Percentiles rank a stretch among this genome's conserved stretches.
Conservation (phyloP, 2,888 invertebrate species). For the Resseliella maxima region DNA sequence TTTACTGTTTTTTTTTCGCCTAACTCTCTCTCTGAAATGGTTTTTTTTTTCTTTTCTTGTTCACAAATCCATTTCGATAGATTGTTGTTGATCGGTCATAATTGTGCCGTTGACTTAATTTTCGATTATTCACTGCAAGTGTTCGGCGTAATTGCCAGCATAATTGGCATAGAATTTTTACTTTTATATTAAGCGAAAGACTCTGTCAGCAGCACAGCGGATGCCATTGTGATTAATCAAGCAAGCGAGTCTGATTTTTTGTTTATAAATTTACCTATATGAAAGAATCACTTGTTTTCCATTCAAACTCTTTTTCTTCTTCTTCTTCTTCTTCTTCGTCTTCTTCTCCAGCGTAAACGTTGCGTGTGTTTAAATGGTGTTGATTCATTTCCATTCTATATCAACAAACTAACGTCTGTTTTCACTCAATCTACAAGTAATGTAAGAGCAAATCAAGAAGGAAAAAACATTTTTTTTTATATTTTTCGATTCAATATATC, state of each 20-base stretch:
- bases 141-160: no score
- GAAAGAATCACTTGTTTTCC: background rate
- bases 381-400: background rate
- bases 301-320: background rate
- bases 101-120: background rate
- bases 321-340: background rate
- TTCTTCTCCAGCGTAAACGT: background rate
- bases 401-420: background rate
- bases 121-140: background rate
- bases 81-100: background rate
- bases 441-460: background rate
- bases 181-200: background rate
- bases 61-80: background rate
- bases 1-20: background rate
- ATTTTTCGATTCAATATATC: constrained; percentile 47
- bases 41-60: background rate
- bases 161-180: constrained; percentile 21
- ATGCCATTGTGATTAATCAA: background rate
- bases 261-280: constrained; percentile 37
- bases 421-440: constrained; percentile 1
- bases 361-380: background rate
- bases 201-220: background rate
- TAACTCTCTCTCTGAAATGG: no score
- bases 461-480: background rate
- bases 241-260: constrained; percentile 26